Percentiles rank a stretch among this genome's conserved stretches.
Evolutionary conservation across 2,113 vertebrate species (phyloP).

Genomic region (Andinoacara biseriatus): DNA sequence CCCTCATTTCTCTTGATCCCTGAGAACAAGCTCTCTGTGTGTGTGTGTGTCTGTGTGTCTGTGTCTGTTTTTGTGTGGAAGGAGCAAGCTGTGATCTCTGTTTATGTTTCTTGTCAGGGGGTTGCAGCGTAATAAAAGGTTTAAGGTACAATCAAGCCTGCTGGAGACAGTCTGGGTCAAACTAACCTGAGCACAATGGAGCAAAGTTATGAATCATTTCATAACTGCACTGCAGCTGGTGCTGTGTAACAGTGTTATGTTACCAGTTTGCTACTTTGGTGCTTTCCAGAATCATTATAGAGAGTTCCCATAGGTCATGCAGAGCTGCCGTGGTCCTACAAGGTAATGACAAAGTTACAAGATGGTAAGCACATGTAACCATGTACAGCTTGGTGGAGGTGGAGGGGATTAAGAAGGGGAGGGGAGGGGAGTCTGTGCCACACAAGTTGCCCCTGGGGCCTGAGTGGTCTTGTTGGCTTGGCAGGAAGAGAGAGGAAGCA

Average conservation of each 20-base stretch:
- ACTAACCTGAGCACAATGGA: neutral
- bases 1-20: constrained; percentile 27
- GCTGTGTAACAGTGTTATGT: neutral
- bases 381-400: neutral
- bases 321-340: neutral
- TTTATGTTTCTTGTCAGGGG: constrained; percentile 37
- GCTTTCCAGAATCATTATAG: neutral
- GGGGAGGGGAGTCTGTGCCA: constrained; percentile 57
- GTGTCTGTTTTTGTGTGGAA: neutral
- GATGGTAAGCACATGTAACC: accelerated
- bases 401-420: constrained; percentile 11
- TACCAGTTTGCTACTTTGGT: neutral
- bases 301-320: neutral
- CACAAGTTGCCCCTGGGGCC: constrained; percentile 74
- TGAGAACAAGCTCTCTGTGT: constrained; percentile 34
- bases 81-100: constrained; percentile 44
- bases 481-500: constrained; percentile 63
- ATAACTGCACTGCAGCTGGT: neutral
- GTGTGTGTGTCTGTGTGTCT: neutral
- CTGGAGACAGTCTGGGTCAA: constrained; percentile 28
- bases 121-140: constrained; percentile 27
- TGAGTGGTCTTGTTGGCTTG: constrained; percentile 58
- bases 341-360: neutral
- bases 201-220: neutral
- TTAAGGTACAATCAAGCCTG: constrained; percentile 12